Evolutionary conservation across 2,797 vertebrate genomes (phyloP), one percentile per base, ranked within the genome.

Genomic region (Threskiornis aethiopicus): DNA sequence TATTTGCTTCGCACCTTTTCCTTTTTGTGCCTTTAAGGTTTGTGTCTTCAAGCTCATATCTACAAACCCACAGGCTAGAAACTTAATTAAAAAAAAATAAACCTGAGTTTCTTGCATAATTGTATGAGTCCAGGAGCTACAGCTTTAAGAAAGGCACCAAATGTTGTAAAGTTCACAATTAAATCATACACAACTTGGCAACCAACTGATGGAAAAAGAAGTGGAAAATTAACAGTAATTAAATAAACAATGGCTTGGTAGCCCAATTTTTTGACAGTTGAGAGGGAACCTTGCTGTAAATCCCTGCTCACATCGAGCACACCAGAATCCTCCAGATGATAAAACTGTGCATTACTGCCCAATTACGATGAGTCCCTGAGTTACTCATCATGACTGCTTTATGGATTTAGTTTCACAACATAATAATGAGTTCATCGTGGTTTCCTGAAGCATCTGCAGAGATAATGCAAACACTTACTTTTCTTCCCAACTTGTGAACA

Each of bases 371-470:
- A 49, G 84, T 92, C 65, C 77, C 80, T 2, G 57, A 29, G 69
- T 96, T 95, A 96, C 67, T 98, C 96, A 95, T 97, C 94, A 49
- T 39, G 85, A 94, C 97, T 79, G 73, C 57, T 62, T 92, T 77
- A 89, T 37, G 87, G 92, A 92, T 96, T 96, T 57, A 96, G 91
- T 96, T 97, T 97, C 96, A 95, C 88, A 96, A 95, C 88, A 54
- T 62, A 62, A 85, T 55, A 73, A 92, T 86, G 95, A 98, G 92
- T 97, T 97, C 93, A 96, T 80, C 78, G 69, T 20, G 41, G 55
- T 65, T 97, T 96, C 94, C 52, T 91, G 88, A 96, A 96, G 92
- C 96, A 94, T 95, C 97, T 95, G 90, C 93, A 93, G 92, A 89
- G 70, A 92, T 92, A 97, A 91, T 2, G 35, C 76, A 52, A 66